phyloP scores from a whole-genome alignment of 2,113 vertebrate species.

The Ancistrus triradiatus region DNA sequence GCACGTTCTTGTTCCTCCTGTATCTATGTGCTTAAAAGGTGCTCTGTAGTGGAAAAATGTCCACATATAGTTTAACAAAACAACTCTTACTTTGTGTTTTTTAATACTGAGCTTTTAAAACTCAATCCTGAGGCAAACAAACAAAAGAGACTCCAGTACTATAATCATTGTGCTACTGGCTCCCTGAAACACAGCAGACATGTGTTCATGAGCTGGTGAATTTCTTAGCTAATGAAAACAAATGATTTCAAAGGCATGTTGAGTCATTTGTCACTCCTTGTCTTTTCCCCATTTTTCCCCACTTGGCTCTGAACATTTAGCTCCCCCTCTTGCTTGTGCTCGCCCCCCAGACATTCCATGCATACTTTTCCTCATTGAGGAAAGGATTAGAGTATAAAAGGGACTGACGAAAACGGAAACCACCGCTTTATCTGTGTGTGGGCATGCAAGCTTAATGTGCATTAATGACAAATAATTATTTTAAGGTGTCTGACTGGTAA shows the following conservation, averaged over 20 bases:
- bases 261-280: conserved; percentile 4
- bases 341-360: conserved; percentile 22
- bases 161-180: too few relatives aligned
- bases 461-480: conserved; percentile 47
- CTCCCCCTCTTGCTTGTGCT: background rate
- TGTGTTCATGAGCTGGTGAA: too few relatives aligned
- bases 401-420: conserved; percentile 32
- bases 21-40: too few relatives aligned
- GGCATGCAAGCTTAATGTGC: conserved; percentile 38
- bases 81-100: too few relatives aligned
- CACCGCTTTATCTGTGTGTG: conserved; percentile 1
- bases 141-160: too few relatives aligned
- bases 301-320: background rate
- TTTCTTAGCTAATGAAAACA: too few relatives aligned
- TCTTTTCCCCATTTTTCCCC: background rate
- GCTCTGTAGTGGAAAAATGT: too few relatives aligned
- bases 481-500: conserved; percentile 19
- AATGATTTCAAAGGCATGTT: background rate
- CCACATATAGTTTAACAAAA: too few relatives aligned
- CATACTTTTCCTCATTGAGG: conserved; percentile 14
- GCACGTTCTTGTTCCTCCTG: too few relatives aligned
- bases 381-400: background rate
- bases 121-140: too few relatives aligned
- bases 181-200: too few relatives aligned
- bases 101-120: too few relatives aligned